Conservation (phyloP, 2,797 vertebrate genomes). For the Crypturellus tataupa region DNA sequence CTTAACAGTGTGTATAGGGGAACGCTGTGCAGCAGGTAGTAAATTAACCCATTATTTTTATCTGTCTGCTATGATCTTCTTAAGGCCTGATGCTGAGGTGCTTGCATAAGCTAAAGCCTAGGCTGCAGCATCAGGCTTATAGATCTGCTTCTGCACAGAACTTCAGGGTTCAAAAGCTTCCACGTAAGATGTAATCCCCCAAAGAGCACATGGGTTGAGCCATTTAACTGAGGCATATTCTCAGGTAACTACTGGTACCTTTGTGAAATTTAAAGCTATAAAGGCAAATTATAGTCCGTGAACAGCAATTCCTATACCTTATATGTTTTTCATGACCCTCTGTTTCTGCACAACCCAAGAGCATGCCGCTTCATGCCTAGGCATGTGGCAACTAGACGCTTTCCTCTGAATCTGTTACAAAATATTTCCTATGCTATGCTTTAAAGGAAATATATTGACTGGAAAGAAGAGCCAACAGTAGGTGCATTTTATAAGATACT, state of each 20-base stretch:
- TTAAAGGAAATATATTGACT: not conserved
- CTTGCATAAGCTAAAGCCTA: not conserved
- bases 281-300: not conserved
- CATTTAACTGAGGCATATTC: not conserved
- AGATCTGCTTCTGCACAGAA: not conserved
- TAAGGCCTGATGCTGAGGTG: not conserved
- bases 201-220: not conserved
- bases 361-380: not conserved
- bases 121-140: not conserved
- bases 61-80: not conserved
- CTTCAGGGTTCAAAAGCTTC: not conserved
- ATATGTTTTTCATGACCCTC: not conserved
- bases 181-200: not conserved
- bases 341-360: not conserved
- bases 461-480: not conserved
- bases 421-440: not conserved
- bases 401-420: not conserved
- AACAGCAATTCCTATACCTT: not conserved
- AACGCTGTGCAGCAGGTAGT: conserved; percentile 13
- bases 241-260: not conserved
- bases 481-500: not conserved
- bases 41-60: not conserved
- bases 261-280: not conserved
- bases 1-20: not conserved
- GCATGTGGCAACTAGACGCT: not conserved